Evolutionary conservation across 1,140 invertebrate genomes (phyloP), one percentile per base, ranked within the genome.

Genomic region (Hycleus cichorii): DNA sequence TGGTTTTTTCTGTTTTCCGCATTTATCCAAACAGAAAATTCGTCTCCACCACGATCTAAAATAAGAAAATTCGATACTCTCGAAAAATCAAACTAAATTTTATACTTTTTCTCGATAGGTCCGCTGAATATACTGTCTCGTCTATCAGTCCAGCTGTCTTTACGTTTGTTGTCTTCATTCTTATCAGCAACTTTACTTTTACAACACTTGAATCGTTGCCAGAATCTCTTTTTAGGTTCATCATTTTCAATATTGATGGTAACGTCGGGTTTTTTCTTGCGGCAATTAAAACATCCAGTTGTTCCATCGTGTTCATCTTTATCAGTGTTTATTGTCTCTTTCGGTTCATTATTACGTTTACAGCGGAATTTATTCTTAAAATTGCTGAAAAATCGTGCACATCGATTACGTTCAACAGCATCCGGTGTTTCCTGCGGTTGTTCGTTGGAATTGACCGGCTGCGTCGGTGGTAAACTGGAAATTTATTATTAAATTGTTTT

Each of bases 61-160:
- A 32, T 32, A 5, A 32, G 7, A 32, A 32, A 32, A 32, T 5
- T 5, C 32, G 7, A 5, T 32, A 32, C 32, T 32, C 7, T 1
- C 32, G 32, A 32, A 4, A 12, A 11, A 12, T n/a, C 7, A 47
- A 47, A 8, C 46, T 2, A 18, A 18, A 18, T 12, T 12, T 32
- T 4, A 4, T 49, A 52, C 39, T 46, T 44, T 40, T 56, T 45
- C 11, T 18, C 11, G 44, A 47, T 40, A 45, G 52, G 69, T 56
- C 51, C 58, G 6, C 65, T 69, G 32, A 60, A 60, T 44, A 54
- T 74, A 69, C 65, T 77, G 63, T 58, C 73, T 11, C 54, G 73
- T 63, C 49, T 69, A 18, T 75, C 72, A 4, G 68, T 69, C 76
- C 76, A 78, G 48, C 63, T 72, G 9, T 68, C 59, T 52, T 69